Conservation (phyloP, 2,888 invertebrate genomes). For the Hyppa rectilinea region DNA sequence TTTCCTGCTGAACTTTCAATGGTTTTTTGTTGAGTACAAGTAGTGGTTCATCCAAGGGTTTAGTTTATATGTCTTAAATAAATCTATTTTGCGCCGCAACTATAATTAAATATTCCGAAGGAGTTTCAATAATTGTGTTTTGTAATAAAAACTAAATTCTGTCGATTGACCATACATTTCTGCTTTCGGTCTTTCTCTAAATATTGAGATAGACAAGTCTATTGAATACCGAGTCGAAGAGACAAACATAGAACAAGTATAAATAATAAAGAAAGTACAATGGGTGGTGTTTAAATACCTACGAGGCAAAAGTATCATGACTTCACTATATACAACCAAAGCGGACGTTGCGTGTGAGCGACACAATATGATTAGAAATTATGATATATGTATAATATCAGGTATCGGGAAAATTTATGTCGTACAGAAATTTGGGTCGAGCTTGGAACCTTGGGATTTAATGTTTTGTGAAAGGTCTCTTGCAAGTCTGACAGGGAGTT, state of each 20-base stretch:
- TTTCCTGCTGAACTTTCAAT: slow-evolving; percentile 15
- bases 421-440: too few species aligned
- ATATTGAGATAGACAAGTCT: slow-evolving; percentile 16
- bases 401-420: neutral
- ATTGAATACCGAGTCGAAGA: neutral
- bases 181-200: slow-evolving; percentile 5
- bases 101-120: neutral
- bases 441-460: too few species aligned
- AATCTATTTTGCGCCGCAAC: neutral
- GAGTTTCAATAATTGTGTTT: too few species aligned
- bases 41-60: neutral
- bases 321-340: slow-evolving; percentile 2
- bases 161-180: too few species aligned
- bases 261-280: slow-evolving; percentile 29
- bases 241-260: neutral
- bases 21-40: too few species aligned
- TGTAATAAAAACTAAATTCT: too few species aligned
- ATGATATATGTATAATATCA: too few species aligned
- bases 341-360: neutral
- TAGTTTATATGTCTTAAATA: neutral
- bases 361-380: neutral
- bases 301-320: neutral
- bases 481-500: neutral
- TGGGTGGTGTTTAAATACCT: slow-evolving; percentile 6
- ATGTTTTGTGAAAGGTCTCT: neutral